phyloP scores from a whole-genome alignment of 2,113 vertebrate species.

The Microcebus jonahi region DNA sequence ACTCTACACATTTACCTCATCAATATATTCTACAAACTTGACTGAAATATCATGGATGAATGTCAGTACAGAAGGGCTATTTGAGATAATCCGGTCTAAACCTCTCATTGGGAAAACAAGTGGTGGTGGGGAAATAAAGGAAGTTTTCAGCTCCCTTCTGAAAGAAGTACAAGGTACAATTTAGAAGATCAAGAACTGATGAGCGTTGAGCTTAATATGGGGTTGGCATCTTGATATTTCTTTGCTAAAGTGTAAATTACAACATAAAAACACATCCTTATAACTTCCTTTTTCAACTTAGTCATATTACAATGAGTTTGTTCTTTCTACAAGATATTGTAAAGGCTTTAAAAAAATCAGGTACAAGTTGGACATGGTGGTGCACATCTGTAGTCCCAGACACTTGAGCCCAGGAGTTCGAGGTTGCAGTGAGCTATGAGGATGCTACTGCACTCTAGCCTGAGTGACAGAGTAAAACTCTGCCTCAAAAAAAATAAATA shows the following conservation, averaged over 20 bases:
- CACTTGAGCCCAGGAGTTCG: too few relatives aligned
- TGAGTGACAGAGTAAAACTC: too few relatives aligned
- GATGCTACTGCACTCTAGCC: too few relatives aligned
- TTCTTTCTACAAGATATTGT: neutral
- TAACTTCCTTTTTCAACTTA: neutral
- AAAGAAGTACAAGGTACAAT: neutral
- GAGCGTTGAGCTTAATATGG: neutral
- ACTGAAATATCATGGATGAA: neutral
- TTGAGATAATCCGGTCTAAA: neutral
- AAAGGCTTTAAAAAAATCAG: neutral
- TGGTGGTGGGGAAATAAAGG: neutral
- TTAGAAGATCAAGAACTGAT: neutral
- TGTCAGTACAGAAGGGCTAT: neutral
- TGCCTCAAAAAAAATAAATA: too few relatives aligned
- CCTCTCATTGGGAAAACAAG: neutral
- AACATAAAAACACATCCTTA: neutral
- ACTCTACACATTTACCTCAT: neutral
- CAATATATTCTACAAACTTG: neutral
- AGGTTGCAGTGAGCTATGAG: too few relatives aligned
- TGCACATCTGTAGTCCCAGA: too few relatives aligned
- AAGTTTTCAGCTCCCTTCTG: neutral
- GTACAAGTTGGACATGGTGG: neutral
- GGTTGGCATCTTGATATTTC: neutral
- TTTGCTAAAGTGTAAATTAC: neutral
- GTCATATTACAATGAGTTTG: neutral